Base-by-base conservation (phyloP, 2,888 invertebrate genomes). In the Eubasilissa splendida region DNA sequence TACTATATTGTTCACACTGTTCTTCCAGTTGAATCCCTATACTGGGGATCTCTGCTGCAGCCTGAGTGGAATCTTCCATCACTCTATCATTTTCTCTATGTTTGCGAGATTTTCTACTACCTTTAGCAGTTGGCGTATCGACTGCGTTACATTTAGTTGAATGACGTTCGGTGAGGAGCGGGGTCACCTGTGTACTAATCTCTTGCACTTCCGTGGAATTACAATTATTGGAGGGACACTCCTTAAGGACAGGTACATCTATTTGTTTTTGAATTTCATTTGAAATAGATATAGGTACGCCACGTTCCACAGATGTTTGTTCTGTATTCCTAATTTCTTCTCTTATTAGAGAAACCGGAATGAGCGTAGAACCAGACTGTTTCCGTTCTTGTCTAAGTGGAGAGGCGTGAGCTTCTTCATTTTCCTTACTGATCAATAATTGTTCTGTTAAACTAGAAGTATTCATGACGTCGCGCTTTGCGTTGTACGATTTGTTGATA, bases 31-130 rank as follows among this genome's bases (percentile, higher is more conserved):
- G 14, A 58, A 42, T 50, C 22, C 58, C 68, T 10, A 50, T 9
- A 22, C 56, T 53, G 85, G 85, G 85, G 81, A 85, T 84, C 80
- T 85, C 86, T 60, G 84, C 84, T 83, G 87, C 87, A 84, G 87
- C 3, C n/a, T 42, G 42, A 1, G 7, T 42, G 3, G n/a, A 86
- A 83, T 84, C 84, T 50, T 53, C 52, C 22, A 52, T 14, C 11
- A 50, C 3, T 42, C 58, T 42, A 79, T 76, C 85, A 84, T 82
- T 86, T 87, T 86, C 85, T 63, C 79, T 86, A 85, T 83, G 85
- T 84, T 84, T 85, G 85, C 84, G 84, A 83, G 81, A 84, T 82
- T 84, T 85, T 86, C 82, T 86, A 76, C 60, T 77, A 66, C 59
- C 79, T 59, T 82, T 82, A n/a, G 68, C 22, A 42, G 42, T 42